Evolutionary conservation across 2,888 invertebrate species (phyloP), one percentile per base, ranked within the genome.

Genomic region (Busseola fusca): DNA sequence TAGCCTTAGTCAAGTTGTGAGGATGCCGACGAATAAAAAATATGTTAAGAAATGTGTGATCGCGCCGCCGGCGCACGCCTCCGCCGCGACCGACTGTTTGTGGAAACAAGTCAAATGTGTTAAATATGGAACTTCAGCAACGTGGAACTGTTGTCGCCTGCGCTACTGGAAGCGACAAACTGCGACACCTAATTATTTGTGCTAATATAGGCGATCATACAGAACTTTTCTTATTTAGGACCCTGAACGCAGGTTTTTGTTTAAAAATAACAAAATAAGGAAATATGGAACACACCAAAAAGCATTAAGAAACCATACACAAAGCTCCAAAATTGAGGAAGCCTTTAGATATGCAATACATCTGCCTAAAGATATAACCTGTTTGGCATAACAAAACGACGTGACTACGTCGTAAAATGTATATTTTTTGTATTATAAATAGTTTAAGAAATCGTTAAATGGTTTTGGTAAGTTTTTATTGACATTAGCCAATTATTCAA

Each of bases 51-150:
- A 84, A 86, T 90, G 90, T 94, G 93, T 94, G 94, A 93, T 92
- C 92, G 84, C 87, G 86, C 93, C 93, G 93, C 91, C 91, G 93
- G 91, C 91, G 78, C 89, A 87, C 90, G 90, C 91, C 89, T 86
- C 88, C 87, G 86, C 87, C 84, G 83, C 87, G 81, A 86, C 86
- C 83, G 87, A 87, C 84, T 93, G 93, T 94, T 93, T 94, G 93
- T 91, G 92, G 91, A 95, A 94, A 93, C 94, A 92, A 93, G 90
- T 93, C 92, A 90, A 92, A 94, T 92, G 93, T 93, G 92, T 93
- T 93, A 93, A 93, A 93, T 93, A 91, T 93, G 88, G 90, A 91
- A 89, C 90, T 87, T 84, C 77, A 78, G 78, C 69, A 40, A 59
- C 85, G 65, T 63, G 64, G 86, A 87, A 64, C 69, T 84, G 64